Base-by-base conservation (phyloP, 2,888 invertebrate species). In the Drosophila paucipuncta region DNA sequence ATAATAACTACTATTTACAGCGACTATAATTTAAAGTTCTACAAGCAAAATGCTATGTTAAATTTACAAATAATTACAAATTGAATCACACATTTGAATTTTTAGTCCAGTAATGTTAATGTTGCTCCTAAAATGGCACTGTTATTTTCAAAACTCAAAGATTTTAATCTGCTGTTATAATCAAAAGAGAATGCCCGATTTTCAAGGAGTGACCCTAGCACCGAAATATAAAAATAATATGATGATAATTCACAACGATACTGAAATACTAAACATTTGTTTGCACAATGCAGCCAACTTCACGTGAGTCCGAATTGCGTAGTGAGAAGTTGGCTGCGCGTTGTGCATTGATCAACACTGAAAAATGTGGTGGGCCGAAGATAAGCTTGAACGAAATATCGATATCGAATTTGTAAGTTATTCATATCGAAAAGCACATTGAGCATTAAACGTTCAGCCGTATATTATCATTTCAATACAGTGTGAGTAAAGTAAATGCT, bases 401-500 rank as follows among this genome's bases (percentile, higher is more conserved):
- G 57, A 22, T 16, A 5, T 30, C 5, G 22, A 30, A 30, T 41
- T 6, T 28, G 7, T 22, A 30, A 28, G 9, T n/a, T 31, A 65
- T 33, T 59, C 18, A 25, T 47, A 73, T 65, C 65, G 65, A 49
- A 41, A 54, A 13, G 30, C 50, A 16, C 59, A 52, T n/a, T 25
- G 39, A 11, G 55, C 50, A 43, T 43, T 35, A 4, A 37, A 22
- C 31, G 57, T 35, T 22, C 37, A 50, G 49, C 18, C 50, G 68
- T 25, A 30, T 47, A 57, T 28, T 60, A 50, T 55, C 18, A 43
- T 61, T 57, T 30, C 22, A 28, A 59, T 62, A 25, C 49, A 73
- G 54, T 43, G 68, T 68, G 63, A 76, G 71, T 76, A 25, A n/a
- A 39, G 18, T 22, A 30, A 25, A 10, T 43, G 31, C 28, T 16